Conservation (phyloP, 2,113 vertebrate genomes). For the Ptilonorhynchus violaceus region DNA sequence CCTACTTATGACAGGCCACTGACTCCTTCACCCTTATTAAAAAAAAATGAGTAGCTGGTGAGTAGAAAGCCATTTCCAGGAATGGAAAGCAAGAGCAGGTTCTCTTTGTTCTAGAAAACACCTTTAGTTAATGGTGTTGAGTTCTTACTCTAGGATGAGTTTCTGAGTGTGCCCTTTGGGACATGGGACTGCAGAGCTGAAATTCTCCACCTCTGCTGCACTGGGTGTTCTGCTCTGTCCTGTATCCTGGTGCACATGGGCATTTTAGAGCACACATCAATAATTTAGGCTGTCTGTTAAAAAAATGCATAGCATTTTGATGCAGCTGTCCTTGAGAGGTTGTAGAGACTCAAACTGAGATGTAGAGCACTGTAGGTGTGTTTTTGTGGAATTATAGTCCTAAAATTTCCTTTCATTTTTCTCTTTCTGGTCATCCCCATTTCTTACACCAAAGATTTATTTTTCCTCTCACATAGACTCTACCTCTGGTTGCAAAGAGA, state of each 20-base stretch:
- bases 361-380: not conserved
- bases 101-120: not conserved
- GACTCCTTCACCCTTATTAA: not conserved
- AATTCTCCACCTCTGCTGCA: not conserved
- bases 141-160: not conserved
- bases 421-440: not conserved
- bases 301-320: not conserved
- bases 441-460: slow-evolving; percentile 3
- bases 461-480: not conserved
- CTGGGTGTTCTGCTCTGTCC: not conserved
- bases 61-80: not conserved
- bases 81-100: slow-evolving; percentile 30
- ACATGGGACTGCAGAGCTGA: not conserved
- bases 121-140: not conserved
- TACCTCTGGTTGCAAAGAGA: slow-evolving; percentile 26
- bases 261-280: not conserved
- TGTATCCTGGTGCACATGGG: not conserved
- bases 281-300: not conserved
- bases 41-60: not conserved
- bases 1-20: not conserved
- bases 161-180: slow-evolving; percentile 13
- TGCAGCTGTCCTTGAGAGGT: not conserved
- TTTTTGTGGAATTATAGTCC: not conserved
- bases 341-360: not conserved
- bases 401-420: not conserved